phyloP scores from a whole-genome alignment of 2,888 invertebrate genomes.

The Tachina grossa region DNA sequence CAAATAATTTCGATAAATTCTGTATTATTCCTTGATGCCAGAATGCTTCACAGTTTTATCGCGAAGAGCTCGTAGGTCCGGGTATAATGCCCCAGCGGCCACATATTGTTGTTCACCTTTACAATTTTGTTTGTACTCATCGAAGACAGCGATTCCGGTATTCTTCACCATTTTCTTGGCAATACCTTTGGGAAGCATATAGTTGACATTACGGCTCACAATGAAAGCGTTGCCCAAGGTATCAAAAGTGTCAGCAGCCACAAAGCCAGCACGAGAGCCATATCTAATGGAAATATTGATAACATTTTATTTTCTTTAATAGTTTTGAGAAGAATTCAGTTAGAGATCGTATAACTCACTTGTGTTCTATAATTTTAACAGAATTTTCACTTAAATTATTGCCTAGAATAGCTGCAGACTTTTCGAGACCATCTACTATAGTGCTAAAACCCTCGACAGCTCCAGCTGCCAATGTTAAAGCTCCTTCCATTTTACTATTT shows the following conservation, averaged over 20 bases:
- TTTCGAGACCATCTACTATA: constrained; percentile 88
- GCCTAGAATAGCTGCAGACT: constrained; percentile 87
- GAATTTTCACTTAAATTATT: constrained; percentile 87
- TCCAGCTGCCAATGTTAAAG: constrained; percentile 87
- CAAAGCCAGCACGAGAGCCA: constrained; percentile 86
- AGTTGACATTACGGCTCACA: constrained; percentile 86
- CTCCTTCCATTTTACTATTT: constrained; percentile 84
- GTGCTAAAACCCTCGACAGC: constrained; percentile 88
- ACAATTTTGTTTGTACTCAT: constrained; percentile 80
- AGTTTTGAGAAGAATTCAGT: constrained; percentile 40
- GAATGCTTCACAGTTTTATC: constrained; percentile 41
- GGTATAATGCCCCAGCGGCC: constrained; percentile 80
- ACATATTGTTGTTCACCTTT: constrained; percentile 77
- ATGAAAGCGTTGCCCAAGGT: constrained; percentile 88
- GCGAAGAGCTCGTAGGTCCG: constrained; percentile 78
- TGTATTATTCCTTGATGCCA: constrained; percentile 1
- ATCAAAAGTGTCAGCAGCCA: constrained; percentile 87
- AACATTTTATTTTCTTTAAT: background rate
- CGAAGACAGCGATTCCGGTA: constrained; percentile 85
- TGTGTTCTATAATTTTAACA: constrained; percentile 88
- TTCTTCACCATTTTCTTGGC: constrained; percentile 86
- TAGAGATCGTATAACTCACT: constrained; percentile 83
- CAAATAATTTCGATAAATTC: background rate
- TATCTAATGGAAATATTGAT: constrained; percentile 84
- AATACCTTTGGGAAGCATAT: constrained; percentile 87